A percentile compares a stretch with the other conserved stretches of the same genome.
These are phyloP conservation scores for Tribolium freemani DNA, from an alignment of 2,888 invertebrate genomes.

Conservation along the genomic window DNA sequence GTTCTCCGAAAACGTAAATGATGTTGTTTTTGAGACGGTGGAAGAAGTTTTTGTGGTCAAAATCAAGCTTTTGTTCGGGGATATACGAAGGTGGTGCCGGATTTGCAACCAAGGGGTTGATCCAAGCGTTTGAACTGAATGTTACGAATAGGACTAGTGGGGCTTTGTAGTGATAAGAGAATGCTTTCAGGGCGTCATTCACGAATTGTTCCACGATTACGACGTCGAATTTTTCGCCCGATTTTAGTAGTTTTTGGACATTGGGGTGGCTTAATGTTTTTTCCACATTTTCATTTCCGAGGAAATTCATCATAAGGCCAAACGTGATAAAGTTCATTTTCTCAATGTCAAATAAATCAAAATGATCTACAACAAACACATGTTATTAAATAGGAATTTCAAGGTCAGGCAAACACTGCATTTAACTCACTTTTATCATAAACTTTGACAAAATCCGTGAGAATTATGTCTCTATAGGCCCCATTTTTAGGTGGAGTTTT, in stretches of 20 bases:
- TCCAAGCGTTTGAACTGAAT: constrained; percentile 59
- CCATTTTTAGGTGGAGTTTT: constrained; percentile 49
- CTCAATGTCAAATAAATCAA: constrained; percentile 11
- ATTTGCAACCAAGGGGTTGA: constrained; percentile 68
- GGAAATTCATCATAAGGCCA: constrained; percentile 1
- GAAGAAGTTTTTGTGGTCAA: constrained; percentile 54
- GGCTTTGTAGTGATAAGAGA: constrained; percentile 60
- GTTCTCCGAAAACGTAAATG: constrained; percentile 44
- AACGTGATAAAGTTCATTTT: constrained; percentile 8
- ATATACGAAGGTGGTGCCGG: constrained; percentile 66
- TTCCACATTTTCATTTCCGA: constrained; percentile 7
- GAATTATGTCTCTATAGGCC: constrained; percentile 44
- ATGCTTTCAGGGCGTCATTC: constrained; percentile 67
- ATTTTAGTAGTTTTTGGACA: constrained; percentile 56
- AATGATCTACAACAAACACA: neutral
- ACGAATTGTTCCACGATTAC: constrained; percentile 67
- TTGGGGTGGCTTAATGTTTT: constrained; percentile 41
- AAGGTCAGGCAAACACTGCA: neutral
- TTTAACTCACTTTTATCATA: constrained; percentile 3
- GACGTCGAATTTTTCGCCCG: constrained; percentile 63
- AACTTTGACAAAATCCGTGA: constrained; percentile 37
- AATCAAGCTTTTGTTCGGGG: constrained; percentile 55
- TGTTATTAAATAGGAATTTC: neutral
- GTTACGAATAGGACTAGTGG: constrained; percentile 65
- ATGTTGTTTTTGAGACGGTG: constrained; percentile 67